Evolutionary conservation across 1,140 invertebrate species (phyloP).

Genomic region (Lamellibrachia luymesi): DNA sequence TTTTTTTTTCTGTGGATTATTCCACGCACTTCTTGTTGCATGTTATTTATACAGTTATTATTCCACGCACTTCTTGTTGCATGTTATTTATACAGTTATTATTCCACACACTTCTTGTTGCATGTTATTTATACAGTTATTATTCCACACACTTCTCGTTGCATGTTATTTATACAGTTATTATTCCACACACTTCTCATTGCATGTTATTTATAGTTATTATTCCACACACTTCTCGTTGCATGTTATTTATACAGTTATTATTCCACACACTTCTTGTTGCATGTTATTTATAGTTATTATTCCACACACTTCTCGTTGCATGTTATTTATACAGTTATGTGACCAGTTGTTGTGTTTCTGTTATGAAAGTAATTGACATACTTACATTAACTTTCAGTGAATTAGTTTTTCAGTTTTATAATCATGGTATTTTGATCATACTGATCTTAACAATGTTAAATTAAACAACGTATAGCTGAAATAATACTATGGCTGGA

Average conservation of each 20-base stretch:
- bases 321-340: neutral
- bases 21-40: neutral
- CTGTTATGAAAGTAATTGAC: neutral
- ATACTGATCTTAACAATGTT: neutral
- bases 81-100: neutral
- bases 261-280: no score
- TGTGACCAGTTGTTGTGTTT: neutral
- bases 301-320: neutral
- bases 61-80: neutral
- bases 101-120: neutral
- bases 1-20: neutral
- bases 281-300: neutral
- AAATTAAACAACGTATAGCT: neutral
- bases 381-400: neutral
- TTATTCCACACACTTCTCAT: neutral
- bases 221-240: no score
- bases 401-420: neutral
- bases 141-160: neutral
- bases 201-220: neutral
- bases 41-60: neutral
- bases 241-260: no score
- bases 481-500: neutral
- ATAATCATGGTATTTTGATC: neutral
- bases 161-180: neutral
- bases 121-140: neutral